Base-by-base conservation (phyloP, 1,140 invertebrate species). In the Microplitis demolitor region DNA sequence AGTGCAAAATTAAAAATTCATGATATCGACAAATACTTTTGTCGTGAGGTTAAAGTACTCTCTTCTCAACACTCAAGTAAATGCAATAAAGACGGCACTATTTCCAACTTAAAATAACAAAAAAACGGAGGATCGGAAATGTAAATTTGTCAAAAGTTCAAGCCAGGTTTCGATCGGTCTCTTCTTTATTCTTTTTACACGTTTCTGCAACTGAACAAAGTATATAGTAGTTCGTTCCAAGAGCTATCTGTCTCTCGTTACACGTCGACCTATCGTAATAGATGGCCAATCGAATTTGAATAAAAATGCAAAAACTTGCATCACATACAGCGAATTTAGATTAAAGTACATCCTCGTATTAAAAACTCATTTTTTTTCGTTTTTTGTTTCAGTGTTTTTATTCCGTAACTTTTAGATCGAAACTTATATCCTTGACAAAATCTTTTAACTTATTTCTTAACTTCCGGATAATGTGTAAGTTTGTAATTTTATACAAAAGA, bases 71-170 rank as follows among this genome's bases (percentile, higher is more conserved):
- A 45, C 39, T 45, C 39, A 45, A 45, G 16, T 13, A 45, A 24
- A 6, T 8, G 35, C 33, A 9, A 35, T 13, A 37, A 16, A 34
- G 16, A 31, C n/a, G 37, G 34, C 45, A 37, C 58, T 24, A 61
- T 45, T 9, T 62, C 45, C 14, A 33, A 61, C 16, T 16, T 24
- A 16, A 45, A 9, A 62, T 45, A 70, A 45, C 14, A 37, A 61
- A 33, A 50, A 6, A 35, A 11, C 11, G 14, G 63, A 64, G 58
- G 62, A 54, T 24, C 31, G 58, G 69, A 71, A 63, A 71, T 71
- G 62, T 71, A 71, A 71, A 71, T 71, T 63, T 71, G 69, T 71
- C 69, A 71, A 63, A 71, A 71, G 69, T 71, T 71, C 56, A 61
- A 33, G 34, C 33, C 69, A 39, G 69, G 62, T 50, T 71, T 71